Evolutionary conservation across 2,797 vertebrate species (phyloP), one percentile per base, ranked within the genome.

Genomic region (Phalloptychus januarius): DNA sequence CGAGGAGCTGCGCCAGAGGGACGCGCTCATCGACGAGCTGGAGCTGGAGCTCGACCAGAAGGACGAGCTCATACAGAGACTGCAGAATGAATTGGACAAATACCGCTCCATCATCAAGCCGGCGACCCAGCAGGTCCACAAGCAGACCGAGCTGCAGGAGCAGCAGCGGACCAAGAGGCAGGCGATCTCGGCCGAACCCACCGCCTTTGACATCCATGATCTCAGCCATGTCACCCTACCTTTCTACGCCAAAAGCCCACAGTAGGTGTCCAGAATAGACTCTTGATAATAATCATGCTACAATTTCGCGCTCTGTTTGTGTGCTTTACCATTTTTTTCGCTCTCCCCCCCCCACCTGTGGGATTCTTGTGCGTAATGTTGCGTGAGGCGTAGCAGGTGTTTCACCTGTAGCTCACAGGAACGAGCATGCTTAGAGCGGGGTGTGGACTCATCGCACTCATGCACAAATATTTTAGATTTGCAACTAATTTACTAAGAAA

Each of bases 11-110:
- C 96, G 98, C 87, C 98, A 99, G 93, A 95, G 98, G 86, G 98
- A 99, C 95, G 97, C 97, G 78, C 97, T 99, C 87, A 99, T 99
- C 86, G 98, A 99, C 91, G 98, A 99, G 94, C 96, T 99, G 95
- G 98, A 99, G 89, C 95, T 99, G 87, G 98, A 99, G 96, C 96
- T 99, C 83, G 98, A 99, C 89, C 98, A 99, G 95, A 99, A 99
- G 79, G 98, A 99, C 86, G 98, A 99, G 94, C 96, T 99, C 74
- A 99, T 99, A 89, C 98, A 99, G 95, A 97, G 95, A 86, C 96
- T 99, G 71, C 98, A 99, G 92, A 99, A 97, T 86, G 98, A 99
- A 91, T 96, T 99, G 94, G 98, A 99, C 93, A 99, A 99, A 95
- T 99, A 99, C 92, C 97, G 98, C 83, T 99, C 98, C n/a, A 98